phyloP scores from a whole-genome alignment of 1,140 invertebrate species.

The Drosophila malerkotliana region DNA sequence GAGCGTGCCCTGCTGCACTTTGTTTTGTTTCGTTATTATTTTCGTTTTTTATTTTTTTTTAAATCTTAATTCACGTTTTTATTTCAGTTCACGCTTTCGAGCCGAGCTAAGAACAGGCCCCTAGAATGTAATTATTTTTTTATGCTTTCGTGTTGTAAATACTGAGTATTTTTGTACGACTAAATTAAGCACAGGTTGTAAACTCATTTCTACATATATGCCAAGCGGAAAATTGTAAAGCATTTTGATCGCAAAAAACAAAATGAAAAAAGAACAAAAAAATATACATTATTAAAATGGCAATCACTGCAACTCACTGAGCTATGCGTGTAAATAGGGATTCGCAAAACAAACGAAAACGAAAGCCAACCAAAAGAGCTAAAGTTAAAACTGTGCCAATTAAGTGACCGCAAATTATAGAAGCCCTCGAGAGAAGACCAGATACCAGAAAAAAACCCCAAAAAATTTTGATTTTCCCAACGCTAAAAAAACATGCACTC shows the following conservation, averaged over 20 bases:
- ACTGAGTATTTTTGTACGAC: constrained; percentile 52
- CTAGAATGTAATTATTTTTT: constrained; percentile 34
- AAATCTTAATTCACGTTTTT: constrained; percentile 6
- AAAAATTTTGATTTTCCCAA: background rate
- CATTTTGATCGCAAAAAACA: constrained; percentile 37
- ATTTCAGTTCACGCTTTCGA: constrained; percentile 9
- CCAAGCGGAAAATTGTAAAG: constrained; percentile 30
- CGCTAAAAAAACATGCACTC: constrained; percentile 3
- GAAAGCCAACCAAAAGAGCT: constrained; percentile 11
- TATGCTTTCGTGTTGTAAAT: constrained; percentile 50
- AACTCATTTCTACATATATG: constrained; percentile 53
- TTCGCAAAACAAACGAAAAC: constrained; percentile 20
- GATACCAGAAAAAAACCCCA: constrained; percentile 7
- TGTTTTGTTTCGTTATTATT: constrained; percentile 4
- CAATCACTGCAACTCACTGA: constrained; percentile 70
- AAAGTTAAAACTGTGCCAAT: constrained; percentile 74
- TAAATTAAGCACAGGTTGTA: constrained; percentile 77
- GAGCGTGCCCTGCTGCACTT: constrained; percentile 32
- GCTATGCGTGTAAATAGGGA: constrained; percentile 52
- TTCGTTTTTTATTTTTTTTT: background rate
- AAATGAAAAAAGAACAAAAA: constrained; percentile 14
- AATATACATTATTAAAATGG: constrained; percentile 51
- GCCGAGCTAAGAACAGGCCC: constrained; percentile 10
- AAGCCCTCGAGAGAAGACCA: constrained; percentile 15
- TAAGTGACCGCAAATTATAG: constrained; percentile 60